Base-by-base conservation (phyloP, 1,140 invertebrate genomes). In the Melitaea cinxia region DNA sequence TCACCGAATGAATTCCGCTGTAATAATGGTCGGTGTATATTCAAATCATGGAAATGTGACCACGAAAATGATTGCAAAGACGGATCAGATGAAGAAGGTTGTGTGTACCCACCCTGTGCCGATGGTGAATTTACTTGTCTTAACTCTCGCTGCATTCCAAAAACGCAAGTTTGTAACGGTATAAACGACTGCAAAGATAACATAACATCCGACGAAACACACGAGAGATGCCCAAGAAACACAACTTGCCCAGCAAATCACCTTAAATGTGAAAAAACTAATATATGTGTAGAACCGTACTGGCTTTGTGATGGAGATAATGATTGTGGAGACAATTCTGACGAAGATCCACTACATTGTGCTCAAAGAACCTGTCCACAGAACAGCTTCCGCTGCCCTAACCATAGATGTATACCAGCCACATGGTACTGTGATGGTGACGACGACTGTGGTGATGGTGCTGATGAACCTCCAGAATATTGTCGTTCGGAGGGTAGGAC, bases 51-150 rank as follows among this genome's bases (percentile, higher is more conserved):
- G 97, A 96, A 97, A 83, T 98, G 97, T 80, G 97, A 98, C 88
- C 95, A 96, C 82, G 98, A 96, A 92, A 98, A 99, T 77, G 98
- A 99, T 76, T 99, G 98, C 85, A 95, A 97, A 73, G 96, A 99
- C 81, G 95, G 95, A 0, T 97, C 96, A 17, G 98, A 99, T 84
- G 98, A 99, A 88, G 92, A 96, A 63, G 96, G 95, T n/a, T 99
- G 98, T 85, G 92, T 94, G 1, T 98, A 98, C 88, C 96, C 96
- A 6, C 94, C 95, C 0, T 99, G 98, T 82, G 96, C 96, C 1
- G 92, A 94, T n/a, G 97, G 96, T 0, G 97, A 98, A 83, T 99
- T 99, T 68, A 98, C 98, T 2, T 99, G 98, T 83, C 94, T 93
- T 6, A 99, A 99, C 85, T 94, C 95, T 33, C 93, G 98, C 10